Percentiles rank a stretch among this genome's conserved stretches.
phyloP scores from a whole-genome alignment of 2,797 vertebrate genomes.

The Melopsittacus undulatus region DNA sequence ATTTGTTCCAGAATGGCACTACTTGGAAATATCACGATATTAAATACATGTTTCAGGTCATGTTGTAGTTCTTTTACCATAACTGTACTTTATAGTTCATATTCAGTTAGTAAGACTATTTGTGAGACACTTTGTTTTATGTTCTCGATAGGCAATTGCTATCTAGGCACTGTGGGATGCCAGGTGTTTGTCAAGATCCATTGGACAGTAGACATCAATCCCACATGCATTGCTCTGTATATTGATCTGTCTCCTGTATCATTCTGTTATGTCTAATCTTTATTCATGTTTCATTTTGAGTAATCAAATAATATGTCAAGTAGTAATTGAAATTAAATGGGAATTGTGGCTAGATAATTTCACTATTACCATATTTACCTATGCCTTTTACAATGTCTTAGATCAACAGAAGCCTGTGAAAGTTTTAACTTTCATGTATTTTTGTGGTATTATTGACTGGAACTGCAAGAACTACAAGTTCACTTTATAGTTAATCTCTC shows the following conservation, averaged over 20 bases:
- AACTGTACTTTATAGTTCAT: not conserved
- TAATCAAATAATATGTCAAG: not conserved
- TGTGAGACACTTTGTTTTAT: not conserved
- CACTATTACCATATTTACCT: not conserved
- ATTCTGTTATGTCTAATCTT: not conserved
- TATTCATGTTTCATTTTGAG: not conserved
- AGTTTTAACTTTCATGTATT: not conserved
- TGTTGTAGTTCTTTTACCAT: not conserved
- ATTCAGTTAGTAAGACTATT: not conserved
- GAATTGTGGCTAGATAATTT: not conserved
- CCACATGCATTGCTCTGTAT: not conserved
- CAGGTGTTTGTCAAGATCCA: not conserved
- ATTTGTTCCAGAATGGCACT: not conserved
- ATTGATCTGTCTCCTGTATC: not conserved
- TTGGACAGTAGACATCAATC: not conserved
- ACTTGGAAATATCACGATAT: not conserved
- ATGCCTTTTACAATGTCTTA: not conserved
- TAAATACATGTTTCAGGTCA: not conserved
- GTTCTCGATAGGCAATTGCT: not conserved
- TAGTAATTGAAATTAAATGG: not conserved
- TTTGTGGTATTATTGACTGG: not conserved
- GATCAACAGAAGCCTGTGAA: not conserved
- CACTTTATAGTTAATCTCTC: not conserved
- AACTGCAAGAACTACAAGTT: not conserved
- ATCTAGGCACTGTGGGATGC: not conserved